phyloP scores from a whole-genome alignment of 2,888 invertebrate genomes.

The Drosophila sordidula region DNA sequence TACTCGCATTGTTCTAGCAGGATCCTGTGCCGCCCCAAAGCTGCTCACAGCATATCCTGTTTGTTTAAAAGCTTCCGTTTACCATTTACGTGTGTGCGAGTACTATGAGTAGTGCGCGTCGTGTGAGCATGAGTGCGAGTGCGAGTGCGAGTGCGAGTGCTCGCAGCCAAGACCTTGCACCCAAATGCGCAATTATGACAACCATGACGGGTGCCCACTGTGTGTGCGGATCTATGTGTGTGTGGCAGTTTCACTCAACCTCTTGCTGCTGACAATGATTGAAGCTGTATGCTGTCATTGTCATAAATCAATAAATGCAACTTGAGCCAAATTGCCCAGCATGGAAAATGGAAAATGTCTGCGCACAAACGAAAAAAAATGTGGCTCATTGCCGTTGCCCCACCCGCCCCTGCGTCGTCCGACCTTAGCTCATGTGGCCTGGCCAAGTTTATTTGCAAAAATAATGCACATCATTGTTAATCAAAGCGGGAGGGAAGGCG shows the following conservation, averaged over 20 bases:
- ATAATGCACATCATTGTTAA: conserved; percentile 81
- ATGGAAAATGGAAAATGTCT: conserved; percentile 56
- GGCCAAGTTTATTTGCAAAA: conserved; percentile 70
- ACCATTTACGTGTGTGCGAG: conserved; percentile 23
- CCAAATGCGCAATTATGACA: conserved; percentile 76
- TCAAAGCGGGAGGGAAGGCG: conserved; percentile 53
- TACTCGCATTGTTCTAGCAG: conserved; percentile 46
- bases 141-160: conserved; percentile 8
- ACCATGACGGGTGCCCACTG: conserved; percentile 22
- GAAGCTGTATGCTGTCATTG: conserved; percentile 53
- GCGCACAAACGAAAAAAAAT: conserved; percentile 35
- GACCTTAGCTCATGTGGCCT: conserved; percentile 11
- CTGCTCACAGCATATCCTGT: conserved; percentile 77
- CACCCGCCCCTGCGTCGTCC: neutral
- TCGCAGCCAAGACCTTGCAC: conserved; percentile 56
- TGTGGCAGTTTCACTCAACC: conserved; percentile 20
- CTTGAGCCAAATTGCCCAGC: conserved; percentile 59
- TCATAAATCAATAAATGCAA: conserved; percentile 76
- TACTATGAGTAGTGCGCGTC: neutral
- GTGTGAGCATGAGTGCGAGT: neutral
- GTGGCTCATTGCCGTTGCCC: conserved; percentile 3
- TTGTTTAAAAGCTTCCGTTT: conserved; percentile 77
- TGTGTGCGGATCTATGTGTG: conserved; percentile 9
- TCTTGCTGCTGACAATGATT: conserved; percentile 56
- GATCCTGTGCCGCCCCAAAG: conserved; percentile 52